These are phyloP conservation scores for Paramisgurnus dabryanus DNA, from an alignment of 2,113 vertebrate genomes.

Conservation along the genomic window DNA sequence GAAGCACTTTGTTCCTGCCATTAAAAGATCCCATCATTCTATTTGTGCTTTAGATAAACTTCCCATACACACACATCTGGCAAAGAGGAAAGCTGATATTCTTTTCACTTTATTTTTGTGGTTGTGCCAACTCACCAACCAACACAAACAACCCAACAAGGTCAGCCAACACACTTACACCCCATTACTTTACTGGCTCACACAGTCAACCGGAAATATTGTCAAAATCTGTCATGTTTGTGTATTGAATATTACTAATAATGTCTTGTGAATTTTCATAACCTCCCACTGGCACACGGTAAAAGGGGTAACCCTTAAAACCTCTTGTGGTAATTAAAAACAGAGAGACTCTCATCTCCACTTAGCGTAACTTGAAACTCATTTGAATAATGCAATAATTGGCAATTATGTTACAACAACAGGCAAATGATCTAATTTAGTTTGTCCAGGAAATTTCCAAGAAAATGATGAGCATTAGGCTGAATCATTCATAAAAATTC, in stretches of 20 bases:
- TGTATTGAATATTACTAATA: neutral
- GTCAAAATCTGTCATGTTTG: neutral
- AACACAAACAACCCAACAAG: slow-evolving; percentile 59
- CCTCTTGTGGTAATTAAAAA: slow-evolving; percentile 45
- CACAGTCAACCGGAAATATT: neutral
- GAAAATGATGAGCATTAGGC: neutral
- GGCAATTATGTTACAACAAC: slow-evolving; percentile 52
- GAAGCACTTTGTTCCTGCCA: neutral
- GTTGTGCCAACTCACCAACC: slow-evolving; percentile 29
- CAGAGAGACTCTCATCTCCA: slow-evolving; percentile 17
- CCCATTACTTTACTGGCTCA: slow-evolving; percentile 40
- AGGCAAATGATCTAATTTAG: slow-evolving; percentile 51
- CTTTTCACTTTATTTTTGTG: slow-evolving; percentile 21
- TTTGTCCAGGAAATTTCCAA: slow-evolving; percentile 25
- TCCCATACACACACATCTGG: slow-evolving; percentile 14
- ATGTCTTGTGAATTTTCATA: slow-evolving; percentile 3
- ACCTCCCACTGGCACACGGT: slow-evolving; percentile 5
- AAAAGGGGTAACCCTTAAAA: neutral
- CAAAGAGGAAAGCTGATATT: slow-evolving; percentile 15
- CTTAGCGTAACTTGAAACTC: slow-evolving; percentile 56
- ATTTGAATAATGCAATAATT: slow-evolving; percentile 56
- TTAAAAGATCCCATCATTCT: neutral
- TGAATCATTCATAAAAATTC: neutral
- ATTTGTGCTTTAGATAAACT: slow-evolving; percentile 3
- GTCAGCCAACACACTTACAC: slow-evolving; percentile 58